Evolutionary conservation across 2,797 vertebrate genomes (phyloP).

Genomic region (Rhinophrynus dorsalis): DNA sequence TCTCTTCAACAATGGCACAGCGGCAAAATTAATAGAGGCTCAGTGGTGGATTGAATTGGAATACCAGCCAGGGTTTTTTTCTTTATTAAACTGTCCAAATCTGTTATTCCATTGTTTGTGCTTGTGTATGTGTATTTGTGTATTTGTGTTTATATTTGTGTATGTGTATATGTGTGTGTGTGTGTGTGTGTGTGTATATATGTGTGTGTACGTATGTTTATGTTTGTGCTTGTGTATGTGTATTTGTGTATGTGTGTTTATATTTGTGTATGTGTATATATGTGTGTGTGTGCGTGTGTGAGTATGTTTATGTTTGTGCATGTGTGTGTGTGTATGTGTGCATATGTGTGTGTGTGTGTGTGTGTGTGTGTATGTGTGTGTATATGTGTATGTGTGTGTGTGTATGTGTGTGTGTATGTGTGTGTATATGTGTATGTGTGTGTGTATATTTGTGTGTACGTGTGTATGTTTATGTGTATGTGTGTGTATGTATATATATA

Average conservation of each 20-base stretch:
- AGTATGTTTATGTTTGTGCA: too few species aligned
- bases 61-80: too few species aligned
- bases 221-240: too few species aligned
- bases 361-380: not conserved
- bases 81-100: too few species aligned
- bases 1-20: too few species aligned
- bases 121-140: not conserved
- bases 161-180: not conserved
- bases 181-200: not conserved
- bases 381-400: not conserved
- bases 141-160: too few species aligned
- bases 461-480: not conserved
- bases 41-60: too few species aligned
- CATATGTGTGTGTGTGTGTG: not conserved
- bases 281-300: not conserved
- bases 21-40: too few species aligned
- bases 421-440: not conserved
- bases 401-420: not conserved
- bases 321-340: not conserved
- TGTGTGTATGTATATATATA: not conserved
- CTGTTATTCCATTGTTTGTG: too few species aligned
- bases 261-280: too few species aligned
- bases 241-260: too few species aligned
- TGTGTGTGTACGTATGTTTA: not conserved
- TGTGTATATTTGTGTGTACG: too few species aligned